These are phyloP conservation scores for Drosophila parabipectinata DNA, from an alignment of 1,140 invertebrate genomes.

Conservation along the genomic window DNA sequence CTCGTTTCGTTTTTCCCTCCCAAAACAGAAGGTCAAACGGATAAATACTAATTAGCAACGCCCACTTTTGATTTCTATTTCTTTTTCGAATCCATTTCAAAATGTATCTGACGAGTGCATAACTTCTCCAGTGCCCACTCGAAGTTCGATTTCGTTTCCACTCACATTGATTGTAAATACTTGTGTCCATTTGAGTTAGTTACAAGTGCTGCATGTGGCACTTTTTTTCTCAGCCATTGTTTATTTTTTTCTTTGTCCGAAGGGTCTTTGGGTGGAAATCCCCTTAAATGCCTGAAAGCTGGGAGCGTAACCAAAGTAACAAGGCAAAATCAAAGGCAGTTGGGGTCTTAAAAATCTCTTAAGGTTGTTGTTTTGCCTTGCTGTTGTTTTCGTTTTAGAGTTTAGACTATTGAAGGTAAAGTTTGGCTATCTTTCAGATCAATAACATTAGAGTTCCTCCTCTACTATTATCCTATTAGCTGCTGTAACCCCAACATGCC, in stretches of 20 bases:
- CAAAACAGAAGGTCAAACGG: slow-evolving; percentile 49
- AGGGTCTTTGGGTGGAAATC: slow-evolving; percentile 22
- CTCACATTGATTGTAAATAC: slow-evolving; percentile 58
- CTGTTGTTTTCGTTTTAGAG: not conserved
- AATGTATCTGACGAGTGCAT: slow-evolving; percentile 52
- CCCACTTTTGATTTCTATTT: slow-evolving; percentile 50
- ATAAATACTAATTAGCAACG: slow-evolving; percentile 63
- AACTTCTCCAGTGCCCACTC: slow-evolving; percentile 41
- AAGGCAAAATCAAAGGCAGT: too few relatives aligned
- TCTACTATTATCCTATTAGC: not conserved
- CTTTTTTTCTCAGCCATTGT: slow-evolving; percentile 25
- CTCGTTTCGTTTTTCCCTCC: slow-evolving; percentile 20
- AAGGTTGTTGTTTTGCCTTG: not conserved
- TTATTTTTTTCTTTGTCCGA: slow-evolving; percentile 4
- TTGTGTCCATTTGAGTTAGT: slow-evolving; percentile 38
- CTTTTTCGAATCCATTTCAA: slow-evolving; percentile 23
- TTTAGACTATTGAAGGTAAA: not conserved
- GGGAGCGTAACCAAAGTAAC: slow-evolving; percentile 10
- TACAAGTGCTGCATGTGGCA: slow-evolving; percentile 55
- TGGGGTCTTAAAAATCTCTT: not conserved
- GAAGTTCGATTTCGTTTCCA: slow-evolving; percentile 30
- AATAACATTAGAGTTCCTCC: not conserved
- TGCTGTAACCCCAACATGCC: slow-evolving; percentile 17
- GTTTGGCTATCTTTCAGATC: not conserved
- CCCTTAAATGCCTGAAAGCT: slow-evolving; percentile 32